Percentiles rank a stretch among this genome's conserved stretches.
These are phyloP conservation scores for Ctenosaura bakeri DNA, from an alignment of 2,797 vertebrate genomes.

Conservation along the genomic window DNA sequence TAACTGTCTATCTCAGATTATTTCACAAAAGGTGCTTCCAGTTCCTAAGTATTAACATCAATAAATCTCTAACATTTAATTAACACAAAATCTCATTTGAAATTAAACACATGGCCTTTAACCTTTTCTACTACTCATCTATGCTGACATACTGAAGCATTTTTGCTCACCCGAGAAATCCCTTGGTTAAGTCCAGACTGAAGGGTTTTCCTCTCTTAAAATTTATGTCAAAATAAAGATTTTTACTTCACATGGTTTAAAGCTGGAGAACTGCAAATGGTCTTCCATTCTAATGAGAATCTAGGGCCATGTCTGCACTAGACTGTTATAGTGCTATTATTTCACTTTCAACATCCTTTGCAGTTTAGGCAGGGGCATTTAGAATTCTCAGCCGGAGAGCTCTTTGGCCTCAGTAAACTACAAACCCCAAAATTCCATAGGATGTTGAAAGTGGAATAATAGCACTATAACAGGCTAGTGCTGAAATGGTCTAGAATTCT, in stretches of 20 bases:
- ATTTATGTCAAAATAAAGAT: slow-evolving; percentile 2
- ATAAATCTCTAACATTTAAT: slow-evolving; percentile 58
- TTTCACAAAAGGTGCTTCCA: slow-evolving; percentile 47
- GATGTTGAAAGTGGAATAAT: no score
- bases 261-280: neutral
- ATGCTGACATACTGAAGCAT: neutral
- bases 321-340: no score
- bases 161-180: slow-evolving; percentile 14
- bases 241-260: neutral
- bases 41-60: slow-evolving; percentile 48
- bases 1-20: slow-evolving; percentile 51
- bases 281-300: neutral
- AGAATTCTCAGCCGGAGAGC: no score
- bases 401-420: no score
- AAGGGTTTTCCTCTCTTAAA: slow-evolving; percentile 13
- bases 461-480: no score
- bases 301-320: no score
- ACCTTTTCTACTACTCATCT: slow-evolving; percentile 37
- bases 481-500: no score
- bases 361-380: no score
- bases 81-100: slow-evolving; percentile 32
- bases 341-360: no score
- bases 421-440: no score
- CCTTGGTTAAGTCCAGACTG: slow-evolving; percentile 19
- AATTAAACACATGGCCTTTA: slow-evolving; percentile 24